Evolutionary conservation across 1,140 invertebrate genomes (phyloP).

Genomic region (Magallana angulata): DNA sequence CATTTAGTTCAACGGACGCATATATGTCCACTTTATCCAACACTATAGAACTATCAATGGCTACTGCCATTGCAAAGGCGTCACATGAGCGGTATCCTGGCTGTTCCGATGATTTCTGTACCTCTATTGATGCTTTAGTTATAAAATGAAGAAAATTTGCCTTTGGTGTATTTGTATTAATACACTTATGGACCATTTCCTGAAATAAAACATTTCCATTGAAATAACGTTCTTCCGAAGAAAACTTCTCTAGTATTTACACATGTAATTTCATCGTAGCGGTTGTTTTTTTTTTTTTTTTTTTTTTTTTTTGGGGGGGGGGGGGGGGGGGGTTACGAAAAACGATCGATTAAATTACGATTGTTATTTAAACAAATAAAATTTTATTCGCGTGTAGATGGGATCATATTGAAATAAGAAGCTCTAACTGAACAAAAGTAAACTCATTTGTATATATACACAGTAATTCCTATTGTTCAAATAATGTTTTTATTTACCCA

Average conservation of each 20-base stretch:
- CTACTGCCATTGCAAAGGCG: conserved; percentile 67
- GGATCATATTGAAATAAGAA: not conserved
- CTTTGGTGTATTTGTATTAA: conserved; percentile 60
- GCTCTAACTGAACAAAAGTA: not conserved
- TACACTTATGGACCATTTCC: conserved; percentile 67
- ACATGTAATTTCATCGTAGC: too few species aligned
- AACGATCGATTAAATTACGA: not conserved
- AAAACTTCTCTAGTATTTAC: not conserved
- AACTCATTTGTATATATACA: not conserved
- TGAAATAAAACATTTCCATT: conserved; percentile 51
- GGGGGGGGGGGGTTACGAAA: too few species aligned
- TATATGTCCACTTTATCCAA: conserved; percentile 62
- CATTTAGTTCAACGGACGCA: conserved; percentile 69
- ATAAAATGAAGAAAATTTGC: conserved; percentile 58
- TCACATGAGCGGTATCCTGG: conserved; percentile 64
- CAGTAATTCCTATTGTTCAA: too few species aligned
- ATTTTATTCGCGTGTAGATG: not conserved
- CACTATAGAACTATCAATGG: conserved; percentile 63
- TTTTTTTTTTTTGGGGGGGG: too few species aligned
- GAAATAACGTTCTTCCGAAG: too few species aligned
- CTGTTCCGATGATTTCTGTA: conserved; percentile 33
- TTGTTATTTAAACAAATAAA: not conserved
- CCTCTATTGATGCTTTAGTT: conserved; percentile 33
- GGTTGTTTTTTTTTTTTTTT: not conserved
- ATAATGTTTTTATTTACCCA: conserved; percentile 57